Base-by-base conservation (phyloP, 1,140 invertebrate genomes). In the Calosoma granatense region DNA sequence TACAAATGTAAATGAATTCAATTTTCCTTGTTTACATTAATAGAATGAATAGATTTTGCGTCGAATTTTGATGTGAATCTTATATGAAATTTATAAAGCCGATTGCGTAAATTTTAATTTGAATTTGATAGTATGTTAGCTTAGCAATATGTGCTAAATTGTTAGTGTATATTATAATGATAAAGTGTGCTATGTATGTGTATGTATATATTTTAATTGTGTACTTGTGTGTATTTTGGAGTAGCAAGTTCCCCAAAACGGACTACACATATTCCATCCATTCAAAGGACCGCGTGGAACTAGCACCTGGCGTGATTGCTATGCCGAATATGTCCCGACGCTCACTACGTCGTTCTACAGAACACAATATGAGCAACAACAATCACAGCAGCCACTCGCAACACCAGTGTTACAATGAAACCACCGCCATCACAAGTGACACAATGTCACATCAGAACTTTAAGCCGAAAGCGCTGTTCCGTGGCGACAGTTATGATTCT, bases 261-360 rank as follows among this genome's bases (percentile, higher is more conserved):
- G 86, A 89, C 72, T 90, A 87, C 70, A 89, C 87, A 2, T 90
- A 90, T 70, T 88, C 86, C 0, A 76, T 75, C 39, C 67, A 81
- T 36, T 88, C 87, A n/a, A 80, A 81, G 59, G 86, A 85, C 73
- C 80, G 86, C 17, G 81, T 86, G 59, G 85, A 87, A 70, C 74
- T 89, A 57, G 85, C 85, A 0, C 86, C 86, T 1, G 87, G 86
- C 19, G 77, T 86, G 57, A 75, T 88, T 57, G 84, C 84, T 17
- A 87, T 88, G 76, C 87, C 87, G 1, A 90, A 90, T 67, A 89
- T 90, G 87, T 88, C 86, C 0, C 78, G 87, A 14, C 76, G 80
- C 51, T 81, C 84, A 2, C 63, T 72, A 9, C 53, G 22, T 19
- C 20, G 51, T 21, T 47, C 41, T 4, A 17, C 15, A 17, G 41